A percentile compares a stretch with the other conserved stretches of the same genome.
phyloP scores from a whole-genome alignment of 2,113 vertebrate genomes.

The Marcusenius ussheri region DNA sequence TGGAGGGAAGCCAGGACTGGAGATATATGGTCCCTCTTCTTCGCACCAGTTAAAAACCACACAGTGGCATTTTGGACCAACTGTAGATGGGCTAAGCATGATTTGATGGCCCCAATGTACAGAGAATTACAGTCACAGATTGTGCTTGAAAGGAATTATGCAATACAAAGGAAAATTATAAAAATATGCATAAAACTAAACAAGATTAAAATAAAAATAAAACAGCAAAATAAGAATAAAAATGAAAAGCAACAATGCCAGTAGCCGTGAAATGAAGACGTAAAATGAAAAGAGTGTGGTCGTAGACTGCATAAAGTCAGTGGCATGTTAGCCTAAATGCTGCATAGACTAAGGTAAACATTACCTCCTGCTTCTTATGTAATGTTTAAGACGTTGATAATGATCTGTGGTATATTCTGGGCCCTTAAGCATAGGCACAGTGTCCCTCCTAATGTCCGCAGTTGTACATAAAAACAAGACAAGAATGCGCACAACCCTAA shows the following conservation, averaged over 20 bases:
- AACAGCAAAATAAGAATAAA: background rate
- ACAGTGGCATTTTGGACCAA: too few relatives aligned
- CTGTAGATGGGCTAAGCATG: background rate
- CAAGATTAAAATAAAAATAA: background rate
- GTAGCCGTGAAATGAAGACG: background rate
- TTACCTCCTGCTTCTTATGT: background rate
- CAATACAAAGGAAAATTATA: background rate
- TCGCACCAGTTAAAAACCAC: background rate
- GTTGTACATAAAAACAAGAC: background rate
- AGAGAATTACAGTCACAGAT: background rate
- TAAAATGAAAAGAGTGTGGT: background rate
- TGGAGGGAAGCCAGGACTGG: background rate
- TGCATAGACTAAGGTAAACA: background rate
- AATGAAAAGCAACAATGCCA: background rate
- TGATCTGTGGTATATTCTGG: background rate
- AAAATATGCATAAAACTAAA: background rate
- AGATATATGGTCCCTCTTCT: background rate
- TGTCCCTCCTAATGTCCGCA: background rate
- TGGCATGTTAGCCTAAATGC: background rate
- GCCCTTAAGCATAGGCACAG: background rate
- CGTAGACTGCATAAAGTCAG: background rate
- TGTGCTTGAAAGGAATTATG: background rate
- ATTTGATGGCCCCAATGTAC: background rate
- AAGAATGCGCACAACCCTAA: background rate
- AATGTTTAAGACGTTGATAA: background rate